Conservation (phyloP, 1,140 invertebrate species). For the Thaumatotibia leucotreta region DNA sequence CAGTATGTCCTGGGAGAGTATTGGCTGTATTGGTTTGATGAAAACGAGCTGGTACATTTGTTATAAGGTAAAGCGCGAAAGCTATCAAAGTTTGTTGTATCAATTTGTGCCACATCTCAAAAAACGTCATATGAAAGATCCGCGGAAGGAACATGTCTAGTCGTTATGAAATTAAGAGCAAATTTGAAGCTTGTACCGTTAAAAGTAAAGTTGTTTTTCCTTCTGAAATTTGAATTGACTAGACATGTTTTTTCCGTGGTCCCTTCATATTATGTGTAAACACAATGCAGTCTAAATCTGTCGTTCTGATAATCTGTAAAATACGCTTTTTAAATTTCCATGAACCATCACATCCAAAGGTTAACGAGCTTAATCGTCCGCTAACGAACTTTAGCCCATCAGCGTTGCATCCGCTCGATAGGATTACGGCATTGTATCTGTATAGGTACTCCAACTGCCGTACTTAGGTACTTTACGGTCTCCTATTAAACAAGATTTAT, state of each 20-base stretch:
- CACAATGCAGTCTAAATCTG: not conserved
- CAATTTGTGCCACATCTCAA: too few relatives aligned
- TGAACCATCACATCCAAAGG: not conserved
- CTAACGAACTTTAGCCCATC: conserved; percentile 19
- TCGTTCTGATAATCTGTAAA: not conserved
- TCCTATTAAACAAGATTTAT: not conserved
- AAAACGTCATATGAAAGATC: too few relatives aligned
- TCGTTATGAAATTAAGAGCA: too few relatives aligned
- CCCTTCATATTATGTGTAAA: not conserved
- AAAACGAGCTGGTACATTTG: too few relatives aligned
- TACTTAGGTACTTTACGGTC: not conserved
- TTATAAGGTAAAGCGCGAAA: too few relatives aligned
- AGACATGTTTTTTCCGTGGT: too few relatives aligned
- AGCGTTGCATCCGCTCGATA: not conserved
- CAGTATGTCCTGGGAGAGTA: too few relatives aligned
- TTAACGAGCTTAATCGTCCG: conserved; percentile 30
- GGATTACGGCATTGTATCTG: not conserved
- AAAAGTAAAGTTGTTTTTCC: too few relatives aligned
- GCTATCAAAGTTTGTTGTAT: too few relatives aligned
- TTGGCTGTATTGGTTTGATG: too few relatives aligned
- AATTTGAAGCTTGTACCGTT: too few relatives aligned
- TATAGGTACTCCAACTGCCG: not conserved
- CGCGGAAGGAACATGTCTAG: too few relatives aligned
- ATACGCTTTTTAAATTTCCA: not conserved
- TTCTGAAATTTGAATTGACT: not conserved